Evolutionary conservation across 2,113 vertebrate species (phyloP).

Genomic region (Glaucidium brasilianum): DNA sequence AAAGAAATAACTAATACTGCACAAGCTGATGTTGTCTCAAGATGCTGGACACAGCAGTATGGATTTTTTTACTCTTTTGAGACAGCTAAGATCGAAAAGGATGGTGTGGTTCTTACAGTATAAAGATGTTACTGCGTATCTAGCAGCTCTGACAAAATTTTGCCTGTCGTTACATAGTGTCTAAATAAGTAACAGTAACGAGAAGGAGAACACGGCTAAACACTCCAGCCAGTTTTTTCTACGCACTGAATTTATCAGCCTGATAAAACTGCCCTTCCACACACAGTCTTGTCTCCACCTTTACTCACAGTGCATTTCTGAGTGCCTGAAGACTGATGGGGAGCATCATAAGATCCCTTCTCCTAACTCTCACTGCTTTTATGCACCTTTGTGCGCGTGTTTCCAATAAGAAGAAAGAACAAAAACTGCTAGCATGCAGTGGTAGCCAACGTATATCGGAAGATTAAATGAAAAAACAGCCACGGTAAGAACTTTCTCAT

Average conservation of each 20-base stretch:
- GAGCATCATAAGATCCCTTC: neutral
- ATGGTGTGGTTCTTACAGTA: neutral
- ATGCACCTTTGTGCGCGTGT: neutral
- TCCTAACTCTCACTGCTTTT: neutral
- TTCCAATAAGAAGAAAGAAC: neutral
- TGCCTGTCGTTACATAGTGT: neutral
- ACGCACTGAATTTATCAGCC: rapidly evolving
- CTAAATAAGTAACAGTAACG: rapidly evolving
- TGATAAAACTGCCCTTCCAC: neutral
- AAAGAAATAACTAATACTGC: neutral
- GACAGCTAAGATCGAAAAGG: neutral
- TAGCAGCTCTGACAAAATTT: neutral
- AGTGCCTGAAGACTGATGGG: rapidly evolving
- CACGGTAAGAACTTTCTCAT: rapidly evolving
- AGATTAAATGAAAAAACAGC: neutral
- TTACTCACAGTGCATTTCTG: neutral
- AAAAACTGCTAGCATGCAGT: neutral
- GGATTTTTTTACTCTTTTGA: neutral
- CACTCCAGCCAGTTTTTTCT: neutral
- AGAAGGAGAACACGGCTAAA: neutral
- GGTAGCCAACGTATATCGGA: rapidly evolving
- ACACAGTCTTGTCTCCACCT: no score
- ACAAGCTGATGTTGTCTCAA: neutral
- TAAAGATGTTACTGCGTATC: neutral
- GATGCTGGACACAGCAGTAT: rapidly evolving